Evolutionary conservation across 2,113 vertebrate species (phyloP), one percentile per base, ranked within the genome.

Genomic region (Apeltes quadracus): DNA sequence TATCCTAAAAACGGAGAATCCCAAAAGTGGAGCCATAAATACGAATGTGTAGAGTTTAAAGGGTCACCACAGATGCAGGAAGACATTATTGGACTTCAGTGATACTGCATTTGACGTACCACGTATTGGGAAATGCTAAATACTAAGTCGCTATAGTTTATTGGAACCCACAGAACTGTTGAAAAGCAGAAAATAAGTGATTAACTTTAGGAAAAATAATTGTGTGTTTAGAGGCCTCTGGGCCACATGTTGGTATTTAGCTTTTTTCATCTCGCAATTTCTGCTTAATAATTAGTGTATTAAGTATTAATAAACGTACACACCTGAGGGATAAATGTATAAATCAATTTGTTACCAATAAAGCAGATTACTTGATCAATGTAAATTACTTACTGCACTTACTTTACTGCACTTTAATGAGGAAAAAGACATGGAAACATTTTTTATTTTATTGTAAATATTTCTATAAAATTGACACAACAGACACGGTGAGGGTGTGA

Each of bases 381-480:
- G 29, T 39, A 48, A 22, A 29, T n/a, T n/a, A n/a, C n/a, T n/a
- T n/a, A n/a, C n/a, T n/a, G n/a, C n/a, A n/a, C n/a, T n/a, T n/a
- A n/a, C n/a, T n/a, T n/a, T n/a, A n/a, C n/a, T n/a, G n/a, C n/a
- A n/a, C 5, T 32, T 32, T 32, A 32, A 32, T 32, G 5, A 32
- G 3, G 29, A 32, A 58, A 48, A 62, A 32, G 20, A 83, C 53
- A 50, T n/a, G 12, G 51, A 4, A 48, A 51, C 15, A 3, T 3
- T 27, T 61, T 54, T 73, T 41, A 75, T 84, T 92, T 93, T 91
- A 93, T 91, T 90, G 72, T 69, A 90, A 90, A 91, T 78, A 23
- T 22, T 41, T 75, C 76, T 53, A 84, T 79, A 91, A 90, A 89
- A 82, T 36, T 61, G 18, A 69, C 38, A 57, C 25, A 58, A 67